Base-by-base conservation (phyloP, 2,113 vertebrate genomes). In the Nycticryphes semicollaris region DNA sequence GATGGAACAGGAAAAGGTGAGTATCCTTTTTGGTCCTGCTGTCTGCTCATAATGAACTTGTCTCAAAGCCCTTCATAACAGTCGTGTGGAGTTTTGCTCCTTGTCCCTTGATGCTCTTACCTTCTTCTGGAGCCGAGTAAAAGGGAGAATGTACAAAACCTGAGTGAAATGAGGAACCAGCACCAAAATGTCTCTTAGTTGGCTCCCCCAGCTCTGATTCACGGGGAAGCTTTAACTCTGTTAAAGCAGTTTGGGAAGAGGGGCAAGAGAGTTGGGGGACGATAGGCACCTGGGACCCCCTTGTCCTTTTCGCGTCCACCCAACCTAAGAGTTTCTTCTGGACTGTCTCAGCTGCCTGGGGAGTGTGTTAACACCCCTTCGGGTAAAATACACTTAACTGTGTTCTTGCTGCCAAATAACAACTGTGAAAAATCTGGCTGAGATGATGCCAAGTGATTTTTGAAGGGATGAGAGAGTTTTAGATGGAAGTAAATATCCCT, bases 391-490 rank as follows among this genome's bases (percentile, higher is more conserved):
- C 4, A 4, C 25, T 23, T 33, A 7, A 4, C 5, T 7, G 33
- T 33, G 35, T 2, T 37, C 21, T 3, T 19, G 43, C 41, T 22
- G 31, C 7, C 64, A 6, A 33, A 18, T 18, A 35, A 35, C 24
- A 9, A 0, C 1, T 3, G 19, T 39, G 9, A 37, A 48, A 41
- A 27, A 16, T 11, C 19, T 11, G 27, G 14, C 60, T 10, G 35
- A 14, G 48, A 1, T 0, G 2, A 3, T 1, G 41, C 60, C 9
- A 7, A 14, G 37, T 0, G 6, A 0, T 35, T 56, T 37, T 19
- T 20, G n/a, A 41, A 73, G 27, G 28, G 48, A 31, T 56, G 20
- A 16, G 30, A 19, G 18, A 15, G 28, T 21, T 54, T 21, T 3
- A 7, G 14, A 18, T 30, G 24, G 23, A 30, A 54, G 27, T 3